These are phyloP conservation scores for Notothenia rossii DNA, from an alignment of 2,113 vertebrate genomes.

Conservation along the genomic window DNA sequence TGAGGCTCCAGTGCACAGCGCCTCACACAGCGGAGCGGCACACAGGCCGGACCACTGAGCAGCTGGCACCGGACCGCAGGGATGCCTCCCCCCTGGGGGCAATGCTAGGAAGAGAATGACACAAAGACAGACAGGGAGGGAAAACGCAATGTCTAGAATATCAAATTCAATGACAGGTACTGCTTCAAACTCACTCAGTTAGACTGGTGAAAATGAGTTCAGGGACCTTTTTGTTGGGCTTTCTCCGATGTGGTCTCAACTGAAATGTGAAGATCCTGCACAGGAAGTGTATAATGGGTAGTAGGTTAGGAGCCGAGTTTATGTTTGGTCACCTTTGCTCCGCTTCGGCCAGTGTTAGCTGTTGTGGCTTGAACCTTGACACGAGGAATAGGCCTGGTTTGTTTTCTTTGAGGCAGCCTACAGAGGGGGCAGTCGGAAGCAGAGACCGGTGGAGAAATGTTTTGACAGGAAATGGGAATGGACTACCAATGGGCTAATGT, in stretches of 20 bases:
- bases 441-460: slow-evolving; percentile 58
- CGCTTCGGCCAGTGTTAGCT: slow-evolving; percentile 48
- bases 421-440: slow-evolving; percentile 62
- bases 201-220: slow-evolving; percentile 61
- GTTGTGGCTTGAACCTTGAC: slow-evolving; percentile 66
- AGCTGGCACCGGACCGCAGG: slow-evolving; percentile 73
- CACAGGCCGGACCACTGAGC: slow-evolving; percentile 80
- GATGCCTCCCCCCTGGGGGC: slow-evolving; percentile 77
- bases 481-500: slow-evolving; percentile 73
- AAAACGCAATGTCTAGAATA: slow-evolving; percentile 67
- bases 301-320: slow-evolving; percentile 62
- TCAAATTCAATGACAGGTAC: slow-evolving; percentile 77
- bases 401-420: slow-evolving; percentile 67
- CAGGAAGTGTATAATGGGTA: slow-evolving; percentile 68
- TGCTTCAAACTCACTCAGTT: slow-evolving; percentile 57
- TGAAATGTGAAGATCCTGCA: slow-evolving; percentile 51
- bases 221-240: slow-evolving; percentile 41
- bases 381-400: slow-evolving; percentile 52
- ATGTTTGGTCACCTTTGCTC: slow-evolving; percentile 76
- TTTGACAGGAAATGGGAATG: slow-evolving; percentile 80
- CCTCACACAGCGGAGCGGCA: slow-evolving; percentile 67
- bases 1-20: slow-evolving; percentile 78
- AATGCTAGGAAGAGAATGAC: slow-evolving; percentile 63
- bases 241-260: slow-evolving; percentile 30
- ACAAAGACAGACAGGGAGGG: slow-evolving; percentile 77